Evolutionary conservation across 2,113 vertebrate genomes (phyloP), one percentile per base, ranked within the genome.

Genomic region (Eubucco bourcierii): DNA sequence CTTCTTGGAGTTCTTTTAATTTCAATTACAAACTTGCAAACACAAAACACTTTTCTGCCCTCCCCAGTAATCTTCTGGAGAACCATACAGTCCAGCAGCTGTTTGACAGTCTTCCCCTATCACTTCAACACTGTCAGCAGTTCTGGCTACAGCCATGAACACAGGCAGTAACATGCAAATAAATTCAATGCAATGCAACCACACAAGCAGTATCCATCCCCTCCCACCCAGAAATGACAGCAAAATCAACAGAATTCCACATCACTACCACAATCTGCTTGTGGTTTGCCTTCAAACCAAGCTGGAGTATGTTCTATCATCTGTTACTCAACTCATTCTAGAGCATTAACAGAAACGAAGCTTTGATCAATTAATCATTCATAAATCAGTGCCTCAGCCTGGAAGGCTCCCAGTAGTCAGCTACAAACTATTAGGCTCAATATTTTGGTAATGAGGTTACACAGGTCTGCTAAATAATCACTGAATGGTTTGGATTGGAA

Each of bases 361-460:
- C 88, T 95, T 95, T 85, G 58, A 96, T 94, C 88, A 95, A 90
- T 86, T 95, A 46, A 87, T 90, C 90, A 93, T 60, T 44, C 92
- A 86, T 75, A 64, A 95, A 91, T 83, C 86, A 95, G 47, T 74
- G 79, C 58, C 50, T 90, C 34, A 53, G 76, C 83, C 85, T 93
- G 61, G 83, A 77, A 90, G 87, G 70, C 76, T 86, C 55, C 83
- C 76, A 88, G 70, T 64, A 86, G 68, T 91, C 82, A 88, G 58
- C 90, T 93, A 65, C 47, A 74, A 90, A 67, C 88, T 93, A 68
- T 65, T 37, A 71, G 18, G n/a, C 47, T 86, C 47, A 71, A 80
- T 74, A 94, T 70, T 66, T 84, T 66, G 56, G 75, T 93, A 88
- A 88, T 86, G 71, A 94, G 34, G 70, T 91, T 84, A 91, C 70